Evolutionary conservation across 2,888 invertebrate species (phyloP).

Genomic region (Drosophila putrida): DNA sequence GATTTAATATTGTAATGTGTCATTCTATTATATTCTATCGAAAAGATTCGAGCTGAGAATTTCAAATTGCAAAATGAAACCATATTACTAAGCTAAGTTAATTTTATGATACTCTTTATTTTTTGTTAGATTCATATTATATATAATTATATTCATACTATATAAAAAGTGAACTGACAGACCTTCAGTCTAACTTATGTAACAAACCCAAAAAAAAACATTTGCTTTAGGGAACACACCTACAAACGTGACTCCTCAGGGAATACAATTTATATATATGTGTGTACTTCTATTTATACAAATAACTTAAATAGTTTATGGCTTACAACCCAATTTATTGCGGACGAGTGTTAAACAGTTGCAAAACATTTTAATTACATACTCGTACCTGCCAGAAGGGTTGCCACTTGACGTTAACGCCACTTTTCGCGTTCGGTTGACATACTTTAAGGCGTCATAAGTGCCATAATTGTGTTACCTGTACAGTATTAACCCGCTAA

Average conservation of each 20-base stretch:
- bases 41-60: neutral
- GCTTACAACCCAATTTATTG: slow-evolving; percentile 12
- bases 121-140: no score
- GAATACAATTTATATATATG: neutral
- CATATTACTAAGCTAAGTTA: no score
- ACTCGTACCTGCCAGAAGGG: neutral
- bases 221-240: neutral
- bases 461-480: slow-evolving; percentile 38
- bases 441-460: slow-evolving; percentile 34
- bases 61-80: no score
- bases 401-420: slow-evolving; percentile 19
- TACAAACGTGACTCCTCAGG: slow-evolving; percentile 20
- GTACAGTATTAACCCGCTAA: slow-evolving; percentile 10
- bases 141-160: no score
- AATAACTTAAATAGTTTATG: slow-evolving; percentile 26
- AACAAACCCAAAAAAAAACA: neutral
- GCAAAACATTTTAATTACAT: slow-evolving; percentile 37
- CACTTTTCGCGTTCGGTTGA: slow-evolving; percentile 32
- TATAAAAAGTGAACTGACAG: no score
- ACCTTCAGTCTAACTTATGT: slow-evolving; percentile 7
- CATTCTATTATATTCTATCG: neutral
- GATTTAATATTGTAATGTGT: neutral
- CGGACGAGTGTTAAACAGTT: slow-evolving; percentile 6
- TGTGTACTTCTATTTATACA: neutral
- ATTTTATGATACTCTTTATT: no score